Base-by-base conservation (phyloP, 2,113 vertebrate genomes). In the Microcebus jonahi region DNA sequence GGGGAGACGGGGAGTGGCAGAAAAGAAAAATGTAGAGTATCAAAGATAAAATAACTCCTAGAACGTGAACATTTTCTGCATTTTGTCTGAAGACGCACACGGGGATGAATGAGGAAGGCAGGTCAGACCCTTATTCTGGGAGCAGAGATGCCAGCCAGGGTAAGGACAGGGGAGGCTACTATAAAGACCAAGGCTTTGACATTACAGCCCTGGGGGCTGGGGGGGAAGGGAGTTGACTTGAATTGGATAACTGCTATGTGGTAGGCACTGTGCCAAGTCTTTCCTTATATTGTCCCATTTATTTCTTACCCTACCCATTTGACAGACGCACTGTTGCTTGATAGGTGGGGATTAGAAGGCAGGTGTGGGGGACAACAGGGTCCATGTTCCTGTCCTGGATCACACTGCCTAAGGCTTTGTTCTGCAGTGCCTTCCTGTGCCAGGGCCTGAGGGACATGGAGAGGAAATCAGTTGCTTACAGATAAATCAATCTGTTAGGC, bases 261-360 rank as follows among this genome's bases (percentile, higher is more conserved):
- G 36, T 17, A 10, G 73, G 12, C n/a, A n/a, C 61, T 65, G 6
- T 25, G 39, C 45, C 59, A 53, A 42, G 4, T n/a, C 34, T 68
- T 68, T 67, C 65, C 48, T 14, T 39, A 4, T 39, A 34, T 90
- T 18, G 20, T 36, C 45, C 48, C 55, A 6, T 65, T 85, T 20
- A 48, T 63, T 59, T 39, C 27, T 90, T n/a, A 61, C 23, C 20
- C 0, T 70, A 18, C 13, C 13, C 77, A 9, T 31, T 39, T 70
- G 63, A 76, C 4, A 39, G 45, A 29, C 1, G 0, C 23, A 36
- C 18, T 92, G 0, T n/a, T 65, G 3, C 3, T 0, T 48, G 15
- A 34, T 18, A 65, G 21, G 70, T 25, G 8, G 70, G 70, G 23
- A 29, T 23, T 85, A 36, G 80, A 50, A 55, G 45, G 55, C 59